These are phyloP conservation scores for Recurvirostra avosetta DNA, from an alignment of 2,113 vertebrate species.

Conservation along the genomic window DNA sequence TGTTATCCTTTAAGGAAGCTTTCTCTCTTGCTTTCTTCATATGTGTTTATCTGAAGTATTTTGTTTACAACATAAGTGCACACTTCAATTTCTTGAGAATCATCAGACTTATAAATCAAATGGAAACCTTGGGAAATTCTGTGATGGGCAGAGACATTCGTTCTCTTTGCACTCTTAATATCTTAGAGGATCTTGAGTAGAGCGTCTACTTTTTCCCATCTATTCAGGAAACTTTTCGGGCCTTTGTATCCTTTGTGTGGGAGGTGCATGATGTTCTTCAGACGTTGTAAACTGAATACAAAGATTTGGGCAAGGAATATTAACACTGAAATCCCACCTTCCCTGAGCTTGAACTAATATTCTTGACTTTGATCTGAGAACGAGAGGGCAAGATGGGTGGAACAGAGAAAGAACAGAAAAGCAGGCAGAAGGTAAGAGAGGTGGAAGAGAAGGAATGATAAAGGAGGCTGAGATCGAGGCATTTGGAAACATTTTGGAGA, in stretches of 20 bases:
- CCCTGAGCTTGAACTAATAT: neutral
- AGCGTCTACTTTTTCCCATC: neutral
- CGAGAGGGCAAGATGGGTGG: neutral
- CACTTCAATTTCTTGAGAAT: slow-evolving; percentile 36
- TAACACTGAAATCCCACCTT: neutral
- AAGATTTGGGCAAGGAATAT: neutral
- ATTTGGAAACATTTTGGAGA: neutral
- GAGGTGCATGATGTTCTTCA: neutral
- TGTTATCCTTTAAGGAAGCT: neutral
- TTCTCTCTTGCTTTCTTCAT: neutral
- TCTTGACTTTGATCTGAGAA: neutral
- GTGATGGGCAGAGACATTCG: neutral
- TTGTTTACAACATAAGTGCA: slow-evolving; percentile 4
- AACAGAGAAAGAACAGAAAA: neutral
- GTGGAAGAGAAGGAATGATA: neutral
- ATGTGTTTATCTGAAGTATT: slow-evolving; percentile 30
- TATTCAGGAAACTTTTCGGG: neutral
- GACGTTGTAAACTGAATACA: neutral
- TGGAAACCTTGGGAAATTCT: slow-evolving; percentile 28
- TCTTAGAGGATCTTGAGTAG: slow-evolving; percentile 13
- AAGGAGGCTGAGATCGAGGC: neutral
- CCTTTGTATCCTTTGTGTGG: neutral
- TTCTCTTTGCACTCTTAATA: neutral
- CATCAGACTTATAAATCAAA: slow-evolving; percentile 14
- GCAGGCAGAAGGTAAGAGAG: neutral